Evolutionary conservation across 1,140 invertebrate species (phyloP).

Genomic region (Antheraea pernyi): DNA sequence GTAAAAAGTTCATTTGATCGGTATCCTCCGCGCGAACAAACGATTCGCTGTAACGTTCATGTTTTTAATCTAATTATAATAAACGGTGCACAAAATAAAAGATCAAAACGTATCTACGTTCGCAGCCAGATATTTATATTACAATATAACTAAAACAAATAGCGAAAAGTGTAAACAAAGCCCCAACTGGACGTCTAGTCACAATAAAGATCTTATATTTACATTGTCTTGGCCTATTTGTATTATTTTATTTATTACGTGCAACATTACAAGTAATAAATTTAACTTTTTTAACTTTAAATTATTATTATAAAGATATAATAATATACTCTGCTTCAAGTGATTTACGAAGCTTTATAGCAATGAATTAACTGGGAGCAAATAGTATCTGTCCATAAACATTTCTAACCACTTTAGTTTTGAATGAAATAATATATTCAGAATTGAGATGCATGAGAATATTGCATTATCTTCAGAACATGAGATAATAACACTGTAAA

Average conservation of each 20-base stretch:
- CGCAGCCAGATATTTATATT: slow-evolving; percentile 11
- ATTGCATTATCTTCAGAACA: neutral
- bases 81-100: slow-evolving; percentile 18
- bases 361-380: neutral
- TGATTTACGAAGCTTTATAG: neutral
- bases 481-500: too few relatives aligned
- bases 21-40: slow-evolving; percentile 18
- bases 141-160: slow-evolving; percentile 7
- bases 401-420: neutral
- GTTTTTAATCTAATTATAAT: slow-evolving; percentile 24
- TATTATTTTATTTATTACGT: neutral
- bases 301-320: neutral
- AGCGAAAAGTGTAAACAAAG: slow-evolving; percentile 10
- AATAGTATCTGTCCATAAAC: neutral
- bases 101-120: slow-evolving; percentile 17
- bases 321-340: neutral
- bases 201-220: slow-evolving; percentile 11
- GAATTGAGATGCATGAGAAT: neutral
- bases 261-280: neutral
- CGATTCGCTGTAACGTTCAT: slow-evolving; percentile 17
- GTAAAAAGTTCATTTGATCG: slow-evolving; percentile 26
- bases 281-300: neutral
- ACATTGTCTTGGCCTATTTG: slow-evolving; percentile 13
- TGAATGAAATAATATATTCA: neutral
- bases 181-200: slow-evolving; percentile 10